Evolutionary conservation across 2,113 vertebrate species (phyloP), one percentile per base, ranked within the genome.

Genomic region (Gallinago media): DNA sequence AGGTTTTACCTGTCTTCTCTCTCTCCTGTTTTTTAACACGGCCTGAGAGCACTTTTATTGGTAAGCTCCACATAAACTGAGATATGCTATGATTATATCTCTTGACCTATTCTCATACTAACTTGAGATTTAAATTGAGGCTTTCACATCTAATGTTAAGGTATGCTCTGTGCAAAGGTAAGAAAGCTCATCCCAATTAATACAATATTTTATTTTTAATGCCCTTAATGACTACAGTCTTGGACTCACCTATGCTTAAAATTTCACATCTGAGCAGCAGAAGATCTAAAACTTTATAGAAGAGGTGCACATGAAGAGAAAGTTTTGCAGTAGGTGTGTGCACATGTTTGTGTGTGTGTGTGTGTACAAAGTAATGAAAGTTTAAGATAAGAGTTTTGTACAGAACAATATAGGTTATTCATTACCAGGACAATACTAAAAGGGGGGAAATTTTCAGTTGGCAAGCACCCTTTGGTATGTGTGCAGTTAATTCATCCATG

Each of bases 391-490:
- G 26, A 70, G 17, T 36, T 91, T 89, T 84, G 11, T 46, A 62
- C 1, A 47, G 16, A 92, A 25, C 3, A 34, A 6, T 36, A 29
- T 1, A 29, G 3, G 4, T 44, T 42, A n/a, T 74, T 73, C 7
- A 40, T 40, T 63, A 21, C 17, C 29, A 59, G 47, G 32, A 27
- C 17, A 87, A 9, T 12, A 42, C 17, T 72, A 44, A 65, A 68
- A 40, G 20, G 8, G 21, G 23, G 18, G 2, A 15, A 74, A 12
- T 75, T 42, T 32, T 81, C 1, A 1, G 0, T 0, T 11, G 13
- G 13, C 8, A 61, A 87, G 8, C 12, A 7, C 3, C 16, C 44
- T 59, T 56, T 56, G n/a, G 4, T 40, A 25, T 31, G 12, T 31
- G 15, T 86, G 23, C 16, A 44, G 49, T 34, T 65, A 38, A 72